Percentiles rank a stretch among this genome's conserved stretches.
These are phyloP conservation scores for Rhopalosiphum maidis DNA, from an alignment of 1,140 invertebrate species.

Conservation along the genomic window DNA sequence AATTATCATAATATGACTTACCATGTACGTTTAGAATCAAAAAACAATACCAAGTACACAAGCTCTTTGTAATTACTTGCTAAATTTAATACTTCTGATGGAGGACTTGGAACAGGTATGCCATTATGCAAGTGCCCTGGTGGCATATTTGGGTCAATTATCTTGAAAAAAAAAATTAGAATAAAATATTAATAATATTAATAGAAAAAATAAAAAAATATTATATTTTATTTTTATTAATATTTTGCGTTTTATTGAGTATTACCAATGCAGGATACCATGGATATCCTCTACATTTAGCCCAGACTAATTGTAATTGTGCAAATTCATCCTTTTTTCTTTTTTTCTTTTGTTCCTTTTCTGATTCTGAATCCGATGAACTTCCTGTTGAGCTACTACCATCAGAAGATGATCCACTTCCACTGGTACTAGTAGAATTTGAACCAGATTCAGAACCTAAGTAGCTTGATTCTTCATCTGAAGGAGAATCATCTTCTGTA, in stretches of 20 bases:
- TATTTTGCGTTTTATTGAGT: constrained; percentile 40
- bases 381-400: constrained; percentile 55
- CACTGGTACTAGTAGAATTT: constrained; percentile 16
- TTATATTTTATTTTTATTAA: neutral
- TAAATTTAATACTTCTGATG: constrained; percentile 85
- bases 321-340: constrained; percentile 61
- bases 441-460: constrained; percentile 54
- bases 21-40: constrained; percentile 95
- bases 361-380: constrained; percentile 58
- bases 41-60: constrained; percentile 91
- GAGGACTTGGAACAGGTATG: constrained; percentile 90
- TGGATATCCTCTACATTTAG: constrained; percentile 93
- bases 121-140: constrained; percentile 91
- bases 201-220: no score
- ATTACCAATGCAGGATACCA: constrained; percentile 91
- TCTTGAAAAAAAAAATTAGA: constrained; percentile 66
- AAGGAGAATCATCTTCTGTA: constrained; percentile 63
- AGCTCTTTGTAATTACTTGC: constrained; percentile 79
- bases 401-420: constrained; percentile 51
- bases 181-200: neutral
- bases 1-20: constrained; percentile 62
- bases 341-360: constrained; percentile 22
- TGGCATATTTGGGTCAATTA: constrained; percentile 93
- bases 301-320: constrained; percentile 89
- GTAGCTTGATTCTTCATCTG: constrained; percentile 62